phyloP scores from a whole-genome alignment of 2,113 vertebrate species.

The Cepphus grylle region DNA sequence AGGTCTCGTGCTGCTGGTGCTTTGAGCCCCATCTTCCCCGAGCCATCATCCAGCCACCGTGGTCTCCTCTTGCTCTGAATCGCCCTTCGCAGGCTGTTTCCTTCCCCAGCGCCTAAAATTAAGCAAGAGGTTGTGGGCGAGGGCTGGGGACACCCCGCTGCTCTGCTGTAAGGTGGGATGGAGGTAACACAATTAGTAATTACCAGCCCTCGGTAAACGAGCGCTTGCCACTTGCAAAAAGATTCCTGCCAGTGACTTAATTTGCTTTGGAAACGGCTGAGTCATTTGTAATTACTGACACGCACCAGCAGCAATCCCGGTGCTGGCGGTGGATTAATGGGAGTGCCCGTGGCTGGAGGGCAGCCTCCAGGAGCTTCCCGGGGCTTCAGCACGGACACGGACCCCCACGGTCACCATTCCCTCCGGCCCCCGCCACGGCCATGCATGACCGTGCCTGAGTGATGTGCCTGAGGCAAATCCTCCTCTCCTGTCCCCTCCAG shows the following conservation, averaged over 20 bases:
- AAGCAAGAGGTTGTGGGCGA: background rate
- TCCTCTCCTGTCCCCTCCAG: background rate
- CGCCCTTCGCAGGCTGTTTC: background rate
- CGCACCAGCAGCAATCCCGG: background rate
- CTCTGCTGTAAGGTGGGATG: background rate
- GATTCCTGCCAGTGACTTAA: background rate
- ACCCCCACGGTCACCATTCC: rapidly evolving
- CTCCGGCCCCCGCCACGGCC: rapidly evolving
- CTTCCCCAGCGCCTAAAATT: background rate
- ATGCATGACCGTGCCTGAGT: rapidly evolving
- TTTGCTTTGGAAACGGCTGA: background rate
- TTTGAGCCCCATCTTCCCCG: background rate
- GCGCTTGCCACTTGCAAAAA: background rate
- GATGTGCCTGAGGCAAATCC: background rate
- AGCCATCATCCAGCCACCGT: background rate
- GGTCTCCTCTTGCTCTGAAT: background rate
- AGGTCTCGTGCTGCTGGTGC: background rate
- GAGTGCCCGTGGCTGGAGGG: background rate
- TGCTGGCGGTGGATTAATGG: background rate
- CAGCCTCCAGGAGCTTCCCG: background rate
- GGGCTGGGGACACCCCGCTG: background rate
- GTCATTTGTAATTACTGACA: background rate
- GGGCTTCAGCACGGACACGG: rapidly evolving
- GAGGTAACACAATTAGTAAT: background rate
- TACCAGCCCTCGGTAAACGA: background rate